A percentile compares a stretch with the other conserved stretches of the same genome.
phyloP scores from a whole-genome alignment of 2,797 vertebrate species.

The Cuculus canorus region DNA sequence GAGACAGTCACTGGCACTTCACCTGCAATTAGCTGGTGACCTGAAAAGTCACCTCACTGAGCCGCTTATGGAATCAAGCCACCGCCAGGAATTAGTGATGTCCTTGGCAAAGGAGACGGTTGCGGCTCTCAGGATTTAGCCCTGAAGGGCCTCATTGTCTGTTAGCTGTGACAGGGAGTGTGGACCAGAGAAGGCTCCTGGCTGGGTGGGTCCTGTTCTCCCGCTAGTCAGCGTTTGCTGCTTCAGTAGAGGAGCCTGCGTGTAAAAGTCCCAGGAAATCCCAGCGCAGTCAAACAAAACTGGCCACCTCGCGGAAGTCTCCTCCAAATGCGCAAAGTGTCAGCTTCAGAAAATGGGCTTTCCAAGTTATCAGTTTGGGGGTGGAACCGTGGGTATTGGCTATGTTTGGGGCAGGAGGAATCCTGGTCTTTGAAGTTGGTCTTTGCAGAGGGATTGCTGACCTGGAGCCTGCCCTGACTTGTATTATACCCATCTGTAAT shows the following conservation, averaged over 20 bases:
- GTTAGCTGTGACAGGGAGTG: background rate
- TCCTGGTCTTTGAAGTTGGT: background rate
- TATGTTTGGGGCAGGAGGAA: background rate
- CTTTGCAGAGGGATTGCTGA: conserved; percentile 14
- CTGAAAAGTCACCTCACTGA: conserved; percentile 64
- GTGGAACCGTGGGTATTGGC: background rate
- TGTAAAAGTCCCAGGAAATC: background rate
- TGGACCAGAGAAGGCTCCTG: background rate
- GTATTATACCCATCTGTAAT: conserved; percentile 29
- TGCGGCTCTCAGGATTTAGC: background rate
- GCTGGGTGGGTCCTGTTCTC: background rate
- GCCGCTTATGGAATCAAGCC: conserved; percentile 57
- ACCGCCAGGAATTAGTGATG: conserved; percentile 37
- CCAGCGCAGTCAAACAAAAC: background rate
- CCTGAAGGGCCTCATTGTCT: conserved; percentile 45
- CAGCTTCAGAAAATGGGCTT: background rate
- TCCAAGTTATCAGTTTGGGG: fast-evolving
- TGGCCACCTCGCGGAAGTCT: background rate
- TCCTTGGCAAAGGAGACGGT: conserved; percentile 60
- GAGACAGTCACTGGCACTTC: conserved; percentile 32
- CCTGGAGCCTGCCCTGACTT: conserved; percentile 27
- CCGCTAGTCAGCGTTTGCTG: background rate
- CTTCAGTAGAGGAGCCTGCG: background rate
- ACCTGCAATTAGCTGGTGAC: conserved; percentile 55
- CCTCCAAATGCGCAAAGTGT: background rate